phyloP scores from a whole-genome alignment of 2,797 vertebrate genomes.

The Acomys russatus region DNA sequence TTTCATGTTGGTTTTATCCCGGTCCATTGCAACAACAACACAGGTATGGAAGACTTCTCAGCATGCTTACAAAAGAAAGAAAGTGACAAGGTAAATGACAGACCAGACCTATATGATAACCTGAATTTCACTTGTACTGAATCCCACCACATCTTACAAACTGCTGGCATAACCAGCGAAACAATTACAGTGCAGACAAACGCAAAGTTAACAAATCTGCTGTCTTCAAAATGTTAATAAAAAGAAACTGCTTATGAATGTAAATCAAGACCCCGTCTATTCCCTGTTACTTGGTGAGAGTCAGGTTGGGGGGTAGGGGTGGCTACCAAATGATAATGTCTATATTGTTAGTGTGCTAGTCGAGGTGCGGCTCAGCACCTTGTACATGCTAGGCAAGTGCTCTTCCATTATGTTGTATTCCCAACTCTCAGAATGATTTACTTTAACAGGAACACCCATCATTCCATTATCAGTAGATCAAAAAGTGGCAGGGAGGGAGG shows the following conservation, averaged over 20 bases:
- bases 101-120: background rate
- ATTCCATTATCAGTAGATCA: background rate
- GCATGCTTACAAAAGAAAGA: background rate
- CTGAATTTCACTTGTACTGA: background rate
- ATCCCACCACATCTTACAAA: background rate
- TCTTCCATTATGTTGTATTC: background rate
- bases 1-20: constrained; percentile 1
- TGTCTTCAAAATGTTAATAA: background rate
- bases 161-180: background rate
- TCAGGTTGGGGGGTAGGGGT: background rate
- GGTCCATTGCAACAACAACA: background rate
- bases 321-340: background rate
- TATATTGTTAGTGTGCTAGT: background rate
- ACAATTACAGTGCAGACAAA: background rate
- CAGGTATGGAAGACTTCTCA: background rate
- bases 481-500: too few relatives aligned
- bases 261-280: background rate
- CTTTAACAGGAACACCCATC: background rate
- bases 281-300: background rate
- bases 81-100: background rate
- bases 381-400: too few relatives aligned
- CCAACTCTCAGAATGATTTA: background rate
- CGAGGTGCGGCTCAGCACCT: too few relatives aligned
- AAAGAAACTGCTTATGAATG: background rate
- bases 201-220: background rate